Evolutionary conservation across 2,888 invertebrate species (phyloP), one percentile per base, ranked within the genome.

Genomic region (Iphiclides podalirius): DNA sequence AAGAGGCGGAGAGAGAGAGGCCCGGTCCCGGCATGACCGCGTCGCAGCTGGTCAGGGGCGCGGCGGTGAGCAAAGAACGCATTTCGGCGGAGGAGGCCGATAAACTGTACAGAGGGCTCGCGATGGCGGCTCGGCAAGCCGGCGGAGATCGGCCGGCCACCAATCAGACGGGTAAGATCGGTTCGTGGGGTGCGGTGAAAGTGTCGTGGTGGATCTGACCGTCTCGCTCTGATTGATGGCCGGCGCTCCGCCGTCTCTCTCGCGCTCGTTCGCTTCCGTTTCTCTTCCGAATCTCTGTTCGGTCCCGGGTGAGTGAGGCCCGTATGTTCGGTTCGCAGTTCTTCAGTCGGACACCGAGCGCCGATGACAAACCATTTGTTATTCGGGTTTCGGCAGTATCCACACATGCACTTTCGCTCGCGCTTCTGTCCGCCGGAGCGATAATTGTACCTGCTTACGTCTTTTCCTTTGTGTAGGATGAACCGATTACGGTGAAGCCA

Each of bases 151-250:
- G 82, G 66, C 78, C 83, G 75, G 77, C 85, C 87, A 82, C 78
- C 88, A 81, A 84, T 86, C 89, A 86, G 86, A 89, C 90, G 89
- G 90, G 90, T 90, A 90, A 90, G 90, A 60, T 55, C 66, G 64
- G 66, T 67, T 70, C 70, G 70, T 64, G 76, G 67, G 71, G 68
- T 69, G 79, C 75, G 83, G 83, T 74, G 80, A 84, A 83, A 83
- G 85, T 85, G 81, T 79, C 79, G 71, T 70, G 75, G 75, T 73
- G 76, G 76, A 74, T 69, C 66, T 66, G 69, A 63, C 67, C 69
- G 66, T 66, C 60, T 57, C 61, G 57, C 64, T 69, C 67, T 68
- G 68, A 65, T 67, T 64, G 68, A 60, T 65, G 71, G 69, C 72
- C 67, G 67, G 67, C 66, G 66, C 63, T 57, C 57, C 54, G 35